Base-by-base conservation (phyloP, 2,113 vertebrate genomes). In the Apteryx owenii region DNA sequence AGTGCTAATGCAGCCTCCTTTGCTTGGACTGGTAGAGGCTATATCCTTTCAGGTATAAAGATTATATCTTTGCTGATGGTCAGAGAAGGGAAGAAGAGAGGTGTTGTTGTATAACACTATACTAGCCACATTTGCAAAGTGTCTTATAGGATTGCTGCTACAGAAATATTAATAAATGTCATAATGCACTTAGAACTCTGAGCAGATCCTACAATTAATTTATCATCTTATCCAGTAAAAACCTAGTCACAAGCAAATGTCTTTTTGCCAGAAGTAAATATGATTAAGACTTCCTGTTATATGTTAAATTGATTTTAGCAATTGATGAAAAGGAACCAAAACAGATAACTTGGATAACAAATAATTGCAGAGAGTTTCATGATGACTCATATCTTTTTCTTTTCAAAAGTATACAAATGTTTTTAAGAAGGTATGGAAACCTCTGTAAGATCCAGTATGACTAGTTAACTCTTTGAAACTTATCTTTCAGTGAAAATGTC, bases 151-250 rank as follows among this genome's bases (percentile, higher is more conserved):
- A 82, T 38, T 73, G 40, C 78, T 88, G 70, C 81, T 77, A n/a
- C 31, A 46, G 68, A 85, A 81, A 79, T 89, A 62, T 54, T 51
- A 78, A 60, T 77, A 77, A 66, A 54, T 0, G 0, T 80, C 9
- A 15, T 40, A 13, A 64, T 48, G 25, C 48, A 83, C 28, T 83
- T 85, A 62, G 53, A 89, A 72, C 22, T 94, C 69, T n/a, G 25
- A 83, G 40, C 19, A 85, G 66, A 81, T 81, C 48, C 76, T 85
- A 86, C 64, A 75, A 76, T 95, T 94, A 78, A 88, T 93, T 97
- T 95, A 38, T 38, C 36, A 40, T 92, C 38, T 78, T 93, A 68
- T 51, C 21, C 62, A 64, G 50, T 82, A 83, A 91, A 95, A 95
- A n/a, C n/a, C n/a, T 71, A 82, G 84, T 82, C 89, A 94, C 53